Base-by-base conservation (phyloP, 2,888 invertebrate genomes). In the Noctua fimbriata region DNA sequence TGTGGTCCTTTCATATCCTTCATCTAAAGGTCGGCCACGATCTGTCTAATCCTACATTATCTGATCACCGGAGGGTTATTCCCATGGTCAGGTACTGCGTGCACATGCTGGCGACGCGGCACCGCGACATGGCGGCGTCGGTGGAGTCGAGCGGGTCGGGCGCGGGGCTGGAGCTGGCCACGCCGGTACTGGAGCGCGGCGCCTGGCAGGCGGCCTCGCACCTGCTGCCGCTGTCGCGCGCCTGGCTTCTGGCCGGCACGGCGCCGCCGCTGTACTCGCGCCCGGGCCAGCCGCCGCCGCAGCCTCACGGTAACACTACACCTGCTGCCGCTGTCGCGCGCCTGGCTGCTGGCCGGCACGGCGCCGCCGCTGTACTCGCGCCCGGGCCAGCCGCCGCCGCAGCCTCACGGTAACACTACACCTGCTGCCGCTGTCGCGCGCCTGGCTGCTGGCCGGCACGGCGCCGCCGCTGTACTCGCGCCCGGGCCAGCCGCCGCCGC, bases 401-500 rank as follows among this genome's bases (percentile, higher is more conserved):
- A 93, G 90, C 84, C 94, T 91, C 89, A 93, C 47, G 80, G 80
- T 80, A 47, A 75, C 47, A 24, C 32, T 36, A 5, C 65, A 21
- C 65, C 65, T 32, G 32, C 95, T 98, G 94, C 97, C 97, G 88
- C 78, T 98, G 52, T 98, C 98, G 73, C 97, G 97, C 85, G 98
- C 98, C 24, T 98, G 98, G 98, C 95, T 98, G 73, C 93, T 98
- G 86, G 97, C 98, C 0, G 97, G 97, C 79, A 97, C 97, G 7
- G 95, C 98, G 89, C 98, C 98, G 18, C 95, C 97, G 47, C 93
- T 97, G 2, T 97, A 97, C 94, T 93, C 78, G 87, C 92, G 87
- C 92, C 95, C 97, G 0, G 95, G 93, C 77, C 93, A 92, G 74
- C 92, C 92, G 83, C 93, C 92, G 84, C 88, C 87, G 90, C 89